These are phyloP conservation scores for Muscicapa adusta DNA, from an alignment of 2,113 vertebrate genomes.

Conservation along the genomic window DNA sequence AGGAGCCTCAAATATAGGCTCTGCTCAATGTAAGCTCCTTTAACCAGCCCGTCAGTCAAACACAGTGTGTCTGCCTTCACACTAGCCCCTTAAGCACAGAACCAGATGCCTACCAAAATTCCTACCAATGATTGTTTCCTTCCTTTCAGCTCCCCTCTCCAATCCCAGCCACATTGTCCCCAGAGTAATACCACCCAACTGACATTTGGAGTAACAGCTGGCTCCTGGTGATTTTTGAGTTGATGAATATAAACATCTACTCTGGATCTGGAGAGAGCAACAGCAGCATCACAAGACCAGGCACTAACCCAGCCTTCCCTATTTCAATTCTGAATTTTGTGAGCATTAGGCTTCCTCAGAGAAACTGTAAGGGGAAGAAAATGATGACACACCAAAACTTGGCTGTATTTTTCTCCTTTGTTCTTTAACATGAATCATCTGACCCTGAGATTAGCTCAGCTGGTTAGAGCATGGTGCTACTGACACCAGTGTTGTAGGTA, in stretches of 20 bases:
- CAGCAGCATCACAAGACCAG: not conserved
- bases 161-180: not conserved
- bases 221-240: not conserved
- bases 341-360: not conserved
- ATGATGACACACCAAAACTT: not conserved
- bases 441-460: not conserved
- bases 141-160: not conserved
- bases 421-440: not conserved
- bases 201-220: not conserved
- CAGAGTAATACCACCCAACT: not conserved
- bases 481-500: not conserved
- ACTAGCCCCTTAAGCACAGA: fast-evolving
- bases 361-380: not conserved
- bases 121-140: not conserved
- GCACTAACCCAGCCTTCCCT: not conserved
- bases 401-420: not conserved
- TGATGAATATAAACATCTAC: not conserved
- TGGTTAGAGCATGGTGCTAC: not conserved
- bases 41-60: not conserved
- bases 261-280: not conserved
- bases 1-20: not conserved
- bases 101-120: not conserved
- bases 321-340: not conserved
- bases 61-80: fast-evolving
- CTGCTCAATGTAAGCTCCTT: not conserved